Conservation (phyloP, 2,888 invertebrate genomes). For the Philopedon plagiatum region DNA sequence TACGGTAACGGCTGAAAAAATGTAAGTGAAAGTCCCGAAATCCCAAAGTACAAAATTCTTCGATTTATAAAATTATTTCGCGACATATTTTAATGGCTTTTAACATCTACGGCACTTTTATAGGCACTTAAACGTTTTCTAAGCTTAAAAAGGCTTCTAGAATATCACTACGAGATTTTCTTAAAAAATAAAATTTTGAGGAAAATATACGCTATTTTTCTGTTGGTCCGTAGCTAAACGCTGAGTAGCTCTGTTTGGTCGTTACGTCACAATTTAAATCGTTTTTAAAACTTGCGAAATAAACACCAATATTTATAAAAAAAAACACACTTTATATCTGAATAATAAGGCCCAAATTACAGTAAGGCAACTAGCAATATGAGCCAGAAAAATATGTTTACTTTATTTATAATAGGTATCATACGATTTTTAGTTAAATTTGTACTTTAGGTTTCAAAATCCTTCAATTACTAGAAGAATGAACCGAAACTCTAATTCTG, state of each 20-base stretch:
- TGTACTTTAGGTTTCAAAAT: background rate
- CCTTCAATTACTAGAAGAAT: background rate
- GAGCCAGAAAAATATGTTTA: background rate
- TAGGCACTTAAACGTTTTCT: constrained; percentile 4
- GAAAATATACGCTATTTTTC: constrained; percentile 1
- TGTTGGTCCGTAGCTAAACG: too few relatives aligned
- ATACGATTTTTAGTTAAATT: background rate
- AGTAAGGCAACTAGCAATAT: constrained; percentile 15
- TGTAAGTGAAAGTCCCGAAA: background rate
- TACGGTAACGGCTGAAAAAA: background rate
- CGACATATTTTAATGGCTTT: background rate
- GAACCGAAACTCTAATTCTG: background rate
- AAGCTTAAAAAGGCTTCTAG: constrained; percentile 19
- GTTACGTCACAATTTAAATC: background rate
- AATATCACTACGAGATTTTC: constrained; percentile 1
- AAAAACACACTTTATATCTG: too few relatives aligned
- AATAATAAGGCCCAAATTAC: constrained; percentile 16
- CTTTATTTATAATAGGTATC: background rate
- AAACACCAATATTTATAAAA: background rate
- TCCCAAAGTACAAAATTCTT: background rate
- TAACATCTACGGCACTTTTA: background rate
- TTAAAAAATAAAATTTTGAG: background rate
- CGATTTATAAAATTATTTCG: background rate
- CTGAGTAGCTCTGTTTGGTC: too few relatives aligned
- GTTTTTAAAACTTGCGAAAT: background rate